Evolutionary conservation across 2,113 vertebrate genomes (phyloP).

Genomic region (Hassar affinis): DNA sequence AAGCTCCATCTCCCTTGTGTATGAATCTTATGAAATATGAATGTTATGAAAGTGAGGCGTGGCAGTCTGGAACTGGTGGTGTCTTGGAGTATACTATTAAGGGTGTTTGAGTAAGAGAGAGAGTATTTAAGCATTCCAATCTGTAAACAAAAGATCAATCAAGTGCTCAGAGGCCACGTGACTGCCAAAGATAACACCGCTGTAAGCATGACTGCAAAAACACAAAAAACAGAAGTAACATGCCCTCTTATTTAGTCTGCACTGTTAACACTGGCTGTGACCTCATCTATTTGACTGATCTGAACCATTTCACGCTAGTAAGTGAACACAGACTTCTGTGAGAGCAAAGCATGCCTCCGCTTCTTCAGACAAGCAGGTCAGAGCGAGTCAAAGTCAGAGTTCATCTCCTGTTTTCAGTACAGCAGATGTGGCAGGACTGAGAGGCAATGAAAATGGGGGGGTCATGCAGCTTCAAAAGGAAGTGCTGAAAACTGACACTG

Average conservation of each 20-base stretch:
- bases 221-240: not conserved
- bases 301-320: conserved; percentile 15
- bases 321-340: conserved; percentile 42
- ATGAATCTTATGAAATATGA: not conserved
- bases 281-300: not conserved
- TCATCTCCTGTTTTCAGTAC: conserved; percentile 26
- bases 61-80: not conserved
- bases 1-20: too few species aligned
- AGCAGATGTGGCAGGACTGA: conserved; percentile 32
- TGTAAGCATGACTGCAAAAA: conserved; percentile 6
- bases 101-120: not conserved
- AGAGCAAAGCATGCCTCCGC: not conserved
- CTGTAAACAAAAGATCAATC: not conserved
- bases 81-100: not conserved
- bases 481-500: conserved; percentile 5
- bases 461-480: conserved; percentile 23
- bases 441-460: conserved; percentile 1
- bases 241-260: not conserved
- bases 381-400: conserved; percentile 26
- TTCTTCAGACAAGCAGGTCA: conserved; percentile 12
- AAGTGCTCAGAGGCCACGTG: not conserved
- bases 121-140: not conserved
- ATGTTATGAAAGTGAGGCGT: not conserved
- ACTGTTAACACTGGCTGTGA: not conserved
- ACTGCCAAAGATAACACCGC: not conserved